A percentile compares a stretch with the other conserved stretches of the same genome.
phyloP scores from a whole-genome alignment of 1,140 invertebrate species.

The Drosophila pruinosa region DNA sequence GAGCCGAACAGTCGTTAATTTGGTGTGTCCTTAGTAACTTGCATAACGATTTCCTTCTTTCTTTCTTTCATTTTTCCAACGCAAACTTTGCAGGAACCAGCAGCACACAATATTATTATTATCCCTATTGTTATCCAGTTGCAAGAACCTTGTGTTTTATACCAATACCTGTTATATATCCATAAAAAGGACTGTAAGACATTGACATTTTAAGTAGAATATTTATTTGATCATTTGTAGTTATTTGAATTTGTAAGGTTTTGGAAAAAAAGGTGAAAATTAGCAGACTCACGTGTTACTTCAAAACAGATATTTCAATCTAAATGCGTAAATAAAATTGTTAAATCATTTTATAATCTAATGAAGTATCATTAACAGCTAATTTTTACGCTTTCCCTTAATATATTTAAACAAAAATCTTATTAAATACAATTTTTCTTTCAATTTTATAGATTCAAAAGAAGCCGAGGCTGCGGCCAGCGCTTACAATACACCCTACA shows the following conservation, averaged over 20 bases:
- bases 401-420: background rate
- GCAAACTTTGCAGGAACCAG: slow-evolving; percentile 67
- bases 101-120: slow-evolving; percentile 80
- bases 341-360: background rate
- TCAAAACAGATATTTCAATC: no score
- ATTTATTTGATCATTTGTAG: background rate
- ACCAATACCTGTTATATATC: slow-evolving; percentile 63
- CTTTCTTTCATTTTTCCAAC: slow-evolving; percentile 37
- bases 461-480: slow-evolving; percentile 93
- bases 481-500: slow-evolving; percentile 88
- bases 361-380: no score
- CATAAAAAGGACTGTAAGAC: slow-evolving; percentile 62
- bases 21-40: slow-evolving; percentile 47
- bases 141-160: slow-evolving; percentile 65
- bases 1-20: slow-evolving; percentile 32
- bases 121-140: slow-evolving; percentile 57
- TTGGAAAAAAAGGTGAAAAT: no score
- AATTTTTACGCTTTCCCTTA: background rate
- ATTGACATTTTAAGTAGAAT: background rate
- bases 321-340: background rate
- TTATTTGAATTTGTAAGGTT: background rate
- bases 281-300: no score
- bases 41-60: slow-evolving; percentile 49
- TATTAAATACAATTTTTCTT: background rate
- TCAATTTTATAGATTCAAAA: slow-evolving; percentile 88